Conservation (phyloP, 2,113 vertebrate genomes). For the Corapipo altera region DNA sequence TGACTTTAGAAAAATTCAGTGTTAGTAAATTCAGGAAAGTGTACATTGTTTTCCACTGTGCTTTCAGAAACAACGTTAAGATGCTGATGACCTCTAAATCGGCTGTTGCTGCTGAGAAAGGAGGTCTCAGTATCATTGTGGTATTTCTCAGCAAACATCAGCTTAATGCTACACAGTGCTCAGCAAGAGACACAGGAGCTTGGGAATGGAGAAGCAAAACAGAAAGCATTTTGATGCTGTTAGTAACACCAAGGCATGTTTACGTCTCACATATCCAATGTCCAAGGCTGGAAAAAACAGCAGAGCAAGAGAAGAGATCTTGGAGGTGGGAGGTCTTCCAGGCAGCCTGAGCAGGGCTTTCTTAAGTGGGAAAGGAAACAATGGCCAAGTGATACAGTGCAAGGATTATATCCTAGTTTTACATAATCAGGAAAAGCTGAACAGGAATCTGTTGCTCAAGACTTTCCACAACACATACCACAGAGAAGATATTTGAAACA, state of each 20-base stretch:
- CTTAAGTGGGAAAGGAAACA: not conserved
- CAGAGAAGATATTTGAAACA: not conserved
- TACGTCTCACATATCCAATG: not conserved
- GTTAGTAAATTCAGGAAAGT: not conserved
- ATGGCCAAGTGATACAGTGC: accelerated
- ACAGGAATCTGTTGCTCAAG: not conserved
- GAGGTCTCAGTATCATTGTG: not conserved
- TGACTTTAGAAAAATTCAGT: not conserved
- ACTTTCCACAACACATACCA: not conserved
- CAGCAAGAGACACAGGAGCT: not conserved
- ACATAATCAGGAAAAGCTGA: not conserved
- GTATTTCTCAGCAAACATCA: not conserved
- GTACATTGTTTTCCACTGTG: not conserved
- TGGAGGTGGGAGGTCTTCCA: not conserved
- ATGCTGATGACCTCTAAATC: not conserved
- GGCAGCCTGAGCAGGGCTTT: not conserved
- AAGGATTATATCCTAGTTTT: not conserved
- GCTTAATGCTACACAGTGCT: not conserved
- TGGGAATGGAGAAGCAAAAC: not conserved
- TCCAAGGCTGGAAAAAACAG: not conserved
- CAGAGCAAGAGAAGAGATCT: not conserved
- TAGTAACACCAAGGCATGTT: not conserved
- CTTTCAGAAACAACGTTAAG: not conserved
- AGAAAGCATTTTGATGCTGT: not conserved
- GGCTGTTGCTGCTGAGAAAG: not conserved